Evolutionary conservation across 2,888 invertebrate species (phyloP).

Genomic region (Ophion slaviceki): DNA sequence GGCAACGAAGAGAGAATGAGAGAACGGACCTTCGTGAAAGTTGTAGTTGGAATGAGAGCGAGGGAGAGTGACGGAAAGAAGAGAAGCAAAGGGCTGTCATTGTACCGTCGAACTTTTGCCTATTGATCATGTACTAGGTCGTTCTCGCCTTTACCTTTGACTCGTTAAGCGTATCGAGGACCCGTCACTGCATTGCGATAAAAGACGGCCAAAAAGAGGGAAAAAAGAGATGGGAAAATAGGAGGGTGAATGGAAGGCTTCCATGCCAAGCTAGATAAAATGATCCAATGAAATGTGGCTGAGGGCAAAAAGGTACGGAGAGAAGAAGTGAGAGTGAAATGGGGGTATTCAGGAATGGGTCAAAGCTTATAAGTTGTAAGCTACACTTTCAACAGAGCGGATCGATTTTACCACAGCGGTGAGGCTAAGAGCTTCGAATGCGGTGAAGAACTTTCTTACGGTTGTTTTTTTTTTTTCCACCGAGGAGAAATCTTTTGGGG

Average conservation of each 20-base stretch:
- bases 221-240: neutral
- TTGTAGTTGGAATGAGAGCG: neutral
- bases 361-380: slow-evolving; percentile 56
- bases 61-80: neutral
- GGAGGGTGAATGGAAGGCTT: slow-evolving; percentile 16
- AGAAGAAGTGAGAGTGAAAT: slow-evolving; percentile 15
- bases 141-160: slow-evolving; percentile 28
- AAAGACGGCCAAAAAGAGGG: neutral
- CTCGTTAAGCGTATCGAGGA: slow-evolving; percentile 26
- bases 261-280: slow-evolving; percentile 18
- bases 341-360: slow-evolving; percentile 1
- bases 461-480: neutral
- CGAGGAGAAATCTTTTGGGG: slow-evolving; percentile 16
- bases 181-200: slow-evolving; percentile 17
- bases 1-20: slow-evolving; percentile 15
- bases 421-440: slow-evolving; percentile 28
- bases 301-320: neutral
- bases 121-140: slow-evolving; percentile 40
- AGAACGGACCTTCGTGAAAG: slow-evolving; percentile 20
- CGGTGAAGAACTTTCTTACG: slow-evolving; percentile 27
- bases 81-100: slow-evolving; percentile 20
- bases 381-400: slow-evolving; percentile 34
- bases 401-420: slow-evolving; percentile 27
- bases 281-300: slow-evolving; percentile 34
- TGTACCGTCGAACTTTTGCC: slow-evolving; percentile 21